phyloP scores from a whole-genome alignment of 2,888 invertebrate genomes.

The Rhodophaea formosa region DNA sequence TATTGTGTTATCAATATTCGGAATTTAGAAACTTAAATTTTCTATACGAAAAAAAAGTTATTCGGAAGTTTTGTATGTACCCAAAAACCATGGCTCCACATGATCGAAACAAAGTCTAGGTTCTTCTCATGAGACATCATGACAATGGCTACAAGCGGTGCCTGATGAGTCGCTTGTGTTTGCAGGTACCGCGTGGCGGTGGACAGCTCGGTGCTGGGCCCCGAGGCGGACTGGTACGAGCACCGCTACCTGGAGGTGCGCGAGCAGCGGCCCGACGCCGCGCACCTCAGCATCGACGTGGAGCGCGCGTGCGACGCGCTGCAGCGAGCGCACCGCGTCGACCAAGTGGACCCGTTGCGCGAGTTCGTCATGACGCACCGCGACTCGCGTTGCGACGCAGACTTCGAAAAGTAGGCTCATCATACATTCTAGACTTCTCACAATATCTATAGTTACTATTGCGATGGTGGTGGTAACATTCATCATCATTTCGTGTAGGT shows the following conservation, averaged over 20 bases:
- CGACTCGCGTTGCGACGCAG: slow-evolving; percentile 48
- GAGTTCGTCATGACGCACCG: slow-evolving; percentile 58
- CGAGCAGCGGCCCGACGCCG: slow-evolving; percentile 33
- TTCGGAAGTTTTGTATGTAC: too few species aligned
- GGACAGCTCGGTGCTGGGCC: slow-evolving; percentile 66
- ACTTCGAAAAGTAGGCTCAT: slow-evolving; percentile 36
- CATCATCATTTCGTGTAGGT: too few species aligned
- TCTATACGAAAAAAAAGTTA: too few species aligned
- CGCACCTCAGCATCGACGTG: slow-evolving; percentile 46
- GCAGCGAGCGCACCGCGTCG: slow-evolving; percentile 35
- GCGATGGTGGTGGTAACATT: too few species aligned
- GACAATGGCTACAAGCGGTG: too few species aligned
- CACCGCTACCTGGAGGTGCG: slow-evolving; percentile 53
- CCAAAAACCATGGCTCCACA: too few species aligned
- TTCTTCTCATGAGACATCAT: too few species aligned
- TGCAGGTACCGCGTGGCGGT: slow-evolving; percentile 59
- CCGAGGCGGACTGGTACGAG: slow-evolving; percentile 55
- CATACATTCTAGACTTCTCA: background rate
- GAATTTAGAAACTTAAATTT: too few species aligned
- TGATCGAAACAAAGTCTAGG: too few species aligned
- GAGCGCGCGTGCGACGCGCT: slow-evolving; percentile 48
- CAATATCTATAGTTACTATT: too few species aligned
- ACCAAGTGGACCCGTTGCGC: slow-evolving; percentile 61
- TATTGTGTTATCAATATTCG: too few species aligned
- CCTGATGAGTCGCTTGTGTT: too few species aligned